A percentile compares a stretch with the other conserved stretches of the same genome.
phyloP scores from a whole-genome alignment of 2,113 vertebrate genomes.

The Promerops cafer region DNA sequence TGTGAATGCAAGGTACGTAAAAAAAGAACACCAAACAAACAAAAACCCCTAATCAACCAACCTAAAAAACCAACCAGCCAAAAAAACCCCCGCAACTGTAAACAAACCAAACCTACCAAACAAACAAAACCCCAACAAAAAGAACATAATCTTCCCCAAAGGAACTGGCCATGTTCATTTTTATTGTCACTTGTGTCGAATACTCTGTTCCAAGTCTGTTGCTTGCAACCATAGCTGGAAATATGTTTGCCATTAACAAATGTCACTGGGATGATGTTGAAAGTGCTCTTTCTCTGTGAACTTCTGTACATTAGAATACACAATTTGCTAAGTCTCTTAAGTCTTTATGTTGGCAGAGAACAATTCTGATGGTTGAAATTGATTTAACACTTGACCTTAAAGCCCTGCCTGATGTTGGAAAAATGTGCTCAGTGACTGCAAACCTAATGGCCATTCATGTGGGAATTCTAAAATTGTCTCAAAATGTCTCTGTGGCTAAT shows the following conservation, averaged over 20 bases:
- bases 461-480: neutral
- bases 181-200: neutral
- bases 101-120: neutral
- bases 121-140: neutral
- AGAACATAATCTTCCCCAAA: neutral
- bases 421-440: neutral
- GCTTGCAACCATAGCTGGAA: neutral
- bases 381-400: neutral
- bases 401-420: neutral
- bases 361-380: neutral
- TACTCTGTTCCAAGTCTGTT: neutral
- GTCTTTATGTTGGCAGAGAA: neutral
- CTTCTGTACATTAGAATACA: neutral
- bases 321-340: neutral
- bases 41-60: neutral
- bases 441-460: neutral
- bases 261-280: neutral
- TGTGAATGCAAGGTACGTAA: conserved; percentile 76
- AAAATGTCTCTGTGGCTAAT: neutral
- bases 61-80: neutral
- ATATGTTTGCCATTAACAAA: neutral
- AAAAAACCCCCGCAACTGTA: fast-evolving
- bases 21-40: neutral
- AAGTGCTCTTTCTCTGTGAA: neutral
- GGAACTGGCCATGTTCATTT: neutral